phyloP scores from a whole-genome alignment of 2,888 invertebrate genomes.

The Pyrrhosoma nymphula region DNA sequence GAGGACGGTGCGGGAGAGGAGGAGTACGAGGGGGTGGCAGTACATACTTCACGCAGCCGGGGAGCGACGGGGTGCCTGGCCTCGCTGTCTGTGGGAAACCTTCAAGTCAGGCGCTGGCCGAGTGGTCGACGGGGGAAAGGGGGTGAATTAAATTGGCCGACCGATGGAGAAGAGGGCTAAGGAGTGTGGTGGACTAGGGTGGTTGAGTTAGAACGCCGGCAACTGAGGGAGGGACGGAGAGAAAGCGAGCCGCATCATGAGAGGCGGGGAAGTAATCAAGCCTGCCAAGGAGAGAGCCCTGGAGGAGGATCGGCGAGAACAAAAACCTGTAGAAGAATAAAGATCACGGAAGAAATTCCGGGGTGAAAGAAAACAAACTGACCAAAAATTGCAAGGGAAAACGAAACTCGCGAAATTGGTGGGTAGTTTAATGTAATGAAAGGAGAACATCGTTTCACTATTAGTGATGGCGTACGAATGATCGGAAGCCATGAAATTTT shows the following conservation, averaged over 20 bases:
- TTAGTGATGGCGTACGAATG: no score
- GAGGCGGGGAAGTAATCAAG: not conserved
- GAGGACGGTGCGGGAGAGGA: not conserved
- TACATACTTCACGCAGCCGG: not conserved
- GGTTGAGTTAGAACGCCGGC: not conserved
- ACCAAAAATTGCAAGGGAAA: no score
- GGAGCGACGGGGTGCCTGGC: not conserved
- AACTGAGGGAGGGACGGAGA: conserved; percentile 17
- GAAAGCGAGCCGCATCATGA: not conserved
- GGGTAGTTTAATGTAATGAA: no score
- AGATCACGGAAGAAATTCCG: no score
- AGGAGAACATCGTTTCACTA: no score
- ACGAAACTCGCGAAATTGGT: no score
- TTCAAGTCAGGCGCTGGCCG: not conserved
- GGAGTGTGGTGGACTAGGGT: not conserved
- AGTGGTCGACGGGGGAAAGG: not conserved
- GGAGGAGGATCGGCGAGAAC: no score
- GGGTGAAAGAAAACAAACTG: no score
- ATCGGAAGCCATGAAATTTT: no score
- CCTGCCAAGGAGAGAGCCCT: no score
- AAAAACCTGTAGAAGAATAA: not conserved
- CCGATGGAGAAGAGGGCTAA: not conserved
- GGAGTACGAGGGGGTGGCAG: not conserved
- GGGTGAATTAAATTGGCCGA: conserved; percentile 36
- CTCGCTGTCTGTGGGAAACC: not conserved